A percentile compares a stretch with the other conserved stretches of the same genome.
These are phyloP conservation scores for Diuraphis noxia DNA, from an alignment of 1,140 invertebrate species.

Conservation along the genomic window DNA sequence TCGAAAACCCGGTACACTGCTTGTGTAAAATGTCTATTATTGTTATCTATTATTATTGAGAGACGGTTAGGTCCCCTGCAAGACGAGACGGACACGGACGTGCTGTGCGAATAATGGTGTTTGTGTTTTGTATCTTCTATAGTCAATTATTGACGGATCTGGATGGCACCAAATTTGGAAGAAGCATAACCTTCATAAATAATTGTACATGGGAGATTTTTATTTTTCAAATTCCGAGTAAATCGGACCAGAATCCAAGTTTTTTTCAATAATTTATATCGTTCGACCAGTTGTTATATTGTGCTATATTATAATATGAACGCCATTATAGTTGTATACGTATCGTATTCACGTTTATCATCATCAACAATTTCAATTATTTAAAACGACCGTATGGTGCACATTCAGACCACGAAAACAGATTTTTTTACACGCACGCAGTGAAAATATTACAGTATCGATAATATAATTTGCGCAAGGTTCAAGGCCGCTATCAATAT, in stretches of 20 bases:
- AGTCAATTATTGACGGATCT: not conserved
- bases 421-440: not conserved
- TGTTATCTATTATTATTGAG: not conserved
- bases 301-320: not conserved
- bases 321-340: not conserved
- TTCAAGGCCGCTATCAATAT: not conserved
- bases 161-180: not conserved
- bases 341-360: not conserved
- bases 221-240: not conserved
- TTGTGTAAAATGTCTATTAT: not conserved
- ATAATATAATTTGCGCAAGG: not conserved
- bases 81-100: not conserved
- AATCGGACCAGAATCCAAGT: not conserved
- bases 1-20: not conserved
- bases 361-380: not conserved
- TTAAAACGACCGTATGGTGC: not conserved
- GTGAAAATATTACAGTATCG: not conserved
- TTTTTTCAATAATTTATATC: not conserved
- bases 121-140: not conserved
- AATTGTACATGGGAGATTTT: not conserved
- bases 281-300: not conserved
- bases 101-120: not conserved
- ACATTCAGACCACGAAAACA: not conserved
- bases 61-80: not conserved
- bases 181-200: not conserved